Percentiles rank a stretch among this genome's conserved stretches.
Evolutionary conservation across 2,797 vertebrate genomes (phyloP).

Genomic region (Rallus crepitans): DNA sequence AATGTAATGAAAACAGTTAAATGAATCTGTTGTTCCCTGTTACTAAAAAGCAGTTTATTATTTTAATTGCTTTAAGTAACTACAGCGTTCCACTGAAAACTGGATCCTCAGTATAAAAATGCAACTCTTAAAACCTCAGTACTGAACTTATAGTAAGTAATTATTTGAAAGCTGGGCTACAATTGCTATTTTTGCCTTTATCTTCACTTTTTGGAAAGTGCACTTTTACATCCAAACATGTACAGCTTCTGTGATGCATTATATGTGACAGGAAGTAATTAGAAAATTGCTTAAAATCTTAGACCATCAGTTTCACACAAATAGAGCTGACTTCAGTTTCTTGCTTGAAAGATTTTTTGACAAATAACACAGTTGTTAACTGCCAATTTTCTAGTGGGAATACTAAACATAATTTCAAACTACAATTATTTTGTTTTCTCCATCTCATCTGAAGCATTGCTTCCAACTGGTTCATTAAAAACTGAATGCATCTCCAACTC

Average conservation of each 20-base stretch:
- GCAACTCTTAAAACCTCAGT: background rate
- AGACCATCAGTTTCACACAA: background rate
- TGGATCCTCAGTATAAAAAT: background rate
- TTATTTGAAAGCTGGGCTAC: background rate
- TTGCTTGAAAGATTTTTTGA: background rate
- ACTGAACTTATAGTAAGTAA: background rate
- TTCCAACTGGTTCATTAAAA: background rate
- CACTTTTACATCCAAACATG: background rate
- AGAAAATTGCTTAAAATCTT: background rate
- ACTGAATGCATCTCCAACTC: background rate
- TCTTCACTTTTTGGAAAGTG: background rate
- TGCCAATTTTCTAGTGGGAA: slow-evolving; percentile 7
- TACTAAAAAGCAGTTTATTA: background rate
- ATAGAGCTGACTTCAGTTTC: background rate
- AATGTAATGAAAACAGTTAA: background rate
- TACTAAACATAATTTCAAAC: background rate
- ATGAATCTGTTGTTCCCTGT: background rate
- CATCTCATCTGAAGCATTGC: background rate
- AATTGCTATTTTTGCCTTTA: background rate
- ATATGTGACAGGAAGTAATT: background rate
- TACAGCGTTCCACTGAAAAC: background rate
- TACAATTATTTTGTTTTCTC: background rate
- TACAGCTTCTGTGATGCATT: background rate
- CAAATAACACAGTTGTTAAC: background rate
- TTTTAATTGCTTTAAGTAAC: background rate